Conservation (phyloP, 92 coral and sea anemone genomes). For the Porites lobata region DNA sequence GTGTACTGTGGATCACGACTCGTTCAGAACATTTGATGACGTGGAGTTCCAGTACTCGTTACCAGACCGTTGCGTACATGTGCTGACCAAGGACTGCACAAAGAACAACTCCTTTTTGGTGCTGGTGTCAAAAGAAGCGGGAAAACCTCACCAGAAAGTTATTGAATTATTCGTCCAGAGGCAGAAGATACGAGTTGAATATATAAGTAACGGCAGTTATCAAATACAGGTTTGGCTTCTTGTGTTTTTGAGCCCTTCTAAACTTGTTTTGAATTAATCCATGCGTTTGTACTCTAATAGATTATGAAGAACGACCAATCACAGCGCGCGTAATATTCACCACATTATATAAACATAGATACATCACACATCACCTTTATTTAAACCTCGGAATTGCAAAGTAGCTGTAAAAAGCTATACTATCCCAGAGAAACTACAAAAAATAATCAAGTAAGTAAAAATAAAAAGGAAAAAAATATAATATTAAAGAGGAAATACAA, state of each 20-base stretch:
- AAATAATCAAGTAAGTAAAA: no score
- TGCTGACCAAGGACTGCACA: conserved; percentile 39
- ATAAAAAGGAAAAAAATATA: no score
- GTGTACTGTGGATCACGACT: conserved; percentile 38
- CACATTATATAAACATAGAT: background rate
- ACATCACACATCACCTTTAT: background rate
- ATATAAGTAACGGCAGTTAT: background rate
- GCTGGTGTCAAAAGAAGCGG: conserved; percentile 27
- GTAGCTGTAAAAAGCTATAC: no score
- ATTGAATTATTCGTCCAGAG: conserved; percentile 40
- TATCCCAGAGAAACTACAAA: no score
- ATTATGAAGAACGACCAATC: background rate
- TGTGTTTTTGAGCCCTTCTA: background rate
- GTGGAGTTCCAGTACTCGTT: conserved; percentile 41
- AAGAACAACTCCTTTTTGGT: conserved; percentile 13
- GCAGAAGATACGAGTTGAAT: conserved; percentile 32
- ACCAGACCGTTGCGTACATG: conserved; percentile 32
- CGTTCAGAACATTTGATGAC: conserved; percentile 40
- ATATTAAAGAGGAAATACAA: no score
- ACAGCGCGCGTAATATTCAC: no score
- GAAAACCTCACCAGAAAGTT: background rate
- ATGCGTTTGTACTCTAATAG: no score
- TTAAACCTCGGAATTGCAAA: no score
- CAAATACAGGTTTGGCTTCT: conserved; percentile 33
- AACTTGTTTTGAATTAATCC: background rate